Percentiles rank a stretch among this genome's conserved stretches.
Evolutionary conservation across 2,888 invertebrate species (phyloP).

Genomic region (Heliothis peltigera): DNA sequence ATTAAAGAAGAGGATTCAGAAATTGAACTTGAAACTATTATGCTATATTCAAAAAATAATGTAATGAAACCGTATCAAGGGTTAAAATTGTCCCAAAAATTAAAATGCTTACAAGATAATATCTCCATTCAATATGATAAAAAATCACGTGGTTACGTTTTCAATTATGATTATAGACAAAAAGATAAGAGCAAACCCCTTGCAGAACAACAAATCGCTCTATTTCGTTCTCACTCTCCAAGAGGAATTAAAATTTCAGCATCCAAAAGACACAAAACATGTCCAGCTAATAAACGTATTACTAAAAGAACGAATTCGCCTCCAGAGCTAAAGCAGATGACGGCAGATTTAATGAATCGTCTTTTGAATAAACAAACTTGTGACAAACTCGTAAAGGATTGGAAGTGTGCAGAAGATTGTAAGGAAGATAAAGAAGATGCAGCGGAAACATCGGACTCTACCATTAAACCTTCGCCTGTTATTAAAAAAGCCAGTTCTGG

Average conservation of each 20-base stretch:
- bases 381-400: neutral
- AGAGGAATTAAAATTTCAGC: neutral
- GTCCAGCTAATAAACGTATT: neutral
- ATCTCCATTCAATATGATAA: slow-evolving; percentile 5
- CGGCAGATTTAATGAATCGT: neutral
- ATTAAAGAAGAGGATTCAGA: slow-evolving; percentile 1
- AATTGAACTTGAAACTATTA: slow-evolving; percentile 36
- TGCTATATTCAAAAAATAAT: slow-evolving; percentile 28
- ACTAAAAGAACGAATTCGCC: neutral
- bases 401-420: neutral
- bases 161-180: neutral
- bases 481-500: neutral
- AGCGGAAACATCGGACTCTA: slow-evolving; percentile 9
- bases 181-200: neutral
- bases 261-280: neutral
- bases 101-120: neutral
- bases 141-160: neutral
- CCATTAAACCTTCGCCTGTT: slow-evolving; percentile 2
- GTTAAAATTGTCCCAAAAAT: slow-evolving; percentile 4
- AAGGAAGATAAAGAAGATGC: neutral
- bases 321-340: neutral
- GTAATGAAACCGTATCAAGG: neutral
- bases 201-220: slow-evolving; percentile 10
- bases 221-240: neutral
- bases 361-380: neutral